phyloP scores from a whole-genome alignment of 1,140 invertebrate species.

The Magallana angulata region DNA sequence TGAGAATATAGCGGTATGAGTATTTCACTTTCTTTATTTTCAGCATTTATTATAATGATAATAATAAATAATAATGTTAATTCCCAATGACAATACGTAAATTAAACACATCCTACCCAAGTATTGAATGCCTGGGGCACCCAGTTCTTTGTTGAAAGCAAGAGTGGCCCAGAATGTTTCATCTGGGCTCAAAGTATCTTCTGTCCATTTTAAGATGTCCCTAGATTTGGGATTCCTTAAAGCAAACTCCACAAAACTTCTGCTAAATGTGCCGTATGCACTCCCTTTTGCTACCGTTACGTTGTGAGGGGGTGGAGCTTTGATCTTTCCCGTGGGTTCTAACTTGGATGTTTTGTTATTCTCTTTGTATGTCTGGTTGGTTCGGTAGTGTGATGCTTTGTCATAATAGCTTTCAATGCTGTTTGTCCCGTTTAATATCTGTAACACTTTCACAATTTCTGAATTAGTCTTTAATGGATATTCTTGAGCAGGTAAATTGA shows the following conservation, averaged over 20 bases:
- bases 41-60: too few species aligned
- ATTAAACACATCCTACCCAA: constrained; percentile 54
- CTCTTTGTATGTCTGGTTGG: constrained; percentile 44
- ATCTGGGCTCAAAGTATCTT: constrained; percentile 73
- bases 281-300: constrained; percentile 74
- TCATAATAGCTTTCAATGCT: constrained; percentile 60
- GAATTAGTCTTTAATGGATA: constrained; percentile 74
- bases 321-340: not conserved
- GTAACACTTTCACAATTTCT: constrained; percentile 74
- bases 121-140: constrained; percentile 67
- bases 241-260: constrained; percentile 71
- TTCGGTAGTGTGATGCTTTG: constrained; percentile 47
- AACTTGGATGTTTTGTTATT: not conserved
- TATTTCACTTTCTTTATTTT: too few species aligned
- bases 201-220: constrained; percentile 70
- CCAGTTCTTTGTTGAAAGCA: constrained; percentile 65
- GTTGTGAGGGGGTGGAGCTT: constrained; percentile 62
- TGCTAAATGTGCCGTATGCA: constrained; percentile 73
- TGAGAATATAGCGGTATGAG: too few species aligned
- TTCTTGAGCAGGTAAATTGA: constrained; percentile 72
- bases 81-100: too few species aligned
- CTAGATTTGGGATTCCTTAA: constrained; percentile 60
- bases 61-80: too few species aligned
- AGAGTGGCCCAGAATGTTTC: constrained; percentile 76
- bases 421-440: constrained; percentile 70